Base-by-base conservation (phyloP, 2,113 vertebrate species). In the Dendropsophus ebraccatus region DNA sequence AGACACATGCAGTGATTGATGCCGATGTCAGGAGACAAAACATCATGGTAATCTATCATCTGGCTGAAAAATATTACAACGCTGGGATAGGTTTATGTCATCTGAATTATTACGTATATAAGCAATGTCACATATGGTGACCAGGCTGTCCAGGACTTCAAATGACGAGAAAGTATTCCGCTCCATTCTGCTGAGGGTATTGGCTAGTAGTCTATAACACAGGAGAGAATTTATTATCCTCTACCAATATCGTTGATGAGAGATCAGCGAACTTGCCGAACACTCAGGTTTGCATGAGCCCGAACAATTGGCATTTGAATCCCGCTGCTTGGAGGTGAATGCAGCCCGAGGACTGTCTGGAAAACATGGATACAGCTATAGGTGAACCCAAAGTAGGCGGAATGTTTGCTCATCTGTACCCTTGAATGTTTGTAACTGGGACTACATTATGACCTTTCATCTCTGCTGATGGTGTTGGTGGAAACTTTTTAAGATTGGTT, bases 101-200 rank as follows among this genome's bases (percentile, higher is more conserved):
- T 28, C n/a, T n/a, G 32, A 21, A 54, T 19, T 52, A 30, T 41
- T 6, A 28, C 14, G 17, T 7, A 30, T 65, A 65, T 28, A 14
- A 65, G 62, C 28, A 14, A 16, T 67, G 30, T 70, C 73, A 30
- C 73, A 49, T 76, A 76, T 28, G 73, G 12, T 76, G 73, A 19
- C 45, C 47, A 28, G 25, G 47, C 23, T n/a, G 35, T 14, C 35
- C 11, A 65, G 25, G 35, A 35, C 65, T 69, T 5, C 16, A 50
- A 13, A 2, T 50, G 6, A n/a, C 19, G 7, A 47, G 2, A 1
- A 41, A 13, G 12, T 47, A n/a, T n/a, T 74, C 41, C 1, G 17
- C 21, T 72, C 6, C 12, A 23, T 73, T 73, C 47, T 25, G 5
- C 45, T 49, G 23, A 25, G 10, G 49, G 45, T 7, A 14, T 37